Evolutionary conservation across 2,797 vertebrate genomes (phyloP).

Genomic region (Danionella dracula): DNA sequence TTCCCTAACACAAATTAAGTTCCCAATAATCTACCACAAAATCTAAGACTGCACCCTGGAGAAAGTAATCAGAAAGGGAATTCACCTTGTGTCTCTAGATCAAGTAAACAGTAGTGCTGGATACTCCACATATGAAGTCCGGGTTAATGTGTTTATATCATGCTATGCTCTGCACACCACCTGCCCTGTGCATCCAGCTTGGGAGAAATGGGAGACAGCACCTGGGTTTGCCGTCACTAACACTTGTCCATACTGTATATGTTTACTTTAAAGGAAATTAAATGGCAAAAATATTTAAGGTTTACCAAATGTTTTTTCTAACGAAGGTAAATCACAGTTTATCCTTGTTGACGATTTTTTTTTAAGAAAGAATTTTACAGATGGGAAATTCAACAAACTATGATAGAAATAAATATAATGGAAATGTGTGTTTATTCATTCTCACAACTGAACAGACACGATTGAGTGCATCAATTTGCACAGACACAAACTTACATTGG

Average conservation of each 20-base stretch:
- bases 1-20: too few relatives aligned
- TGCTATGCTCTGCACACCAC: constrained; percentile 49
- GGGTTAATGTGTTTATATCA: constrained; percentile 56
- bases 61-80: neutral
- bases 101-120: constrained; percentile 37
- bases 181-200: constrained; percentile 51
- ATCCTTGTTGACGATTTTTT: too few relatives aligned
- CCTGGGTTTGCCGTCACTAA: constrained; percentile 40
- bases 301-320: constrained; percentile 7
- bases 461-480: neutral
- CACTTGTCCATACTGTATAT: constrained; percentile 34
- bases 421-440: constrained; percentile 8
- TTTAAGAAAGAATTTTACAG: too few relatives aligned
- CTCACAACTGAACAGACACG: neutral
- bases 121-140: constrained; percentile 33
- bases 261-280: constrained; percentile 9
- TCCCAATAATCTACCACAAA: neutral
- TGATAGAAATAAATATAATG: too few relatives aligned
- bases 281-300: too few relatives aligned
- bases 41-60: neutral
- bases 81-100: constrained; percentile 3
- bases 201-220: constrained; percentile 50
- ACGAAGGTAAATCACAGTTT: too few relatives aligned
- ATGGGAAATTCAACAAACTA: too few relatives aligned
- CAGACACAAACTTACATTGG: neutral